phyloP scores from a whole-genome alignment of 2,888 invertebrate species.

The Harpagoxenus sublaevis region DNA sequence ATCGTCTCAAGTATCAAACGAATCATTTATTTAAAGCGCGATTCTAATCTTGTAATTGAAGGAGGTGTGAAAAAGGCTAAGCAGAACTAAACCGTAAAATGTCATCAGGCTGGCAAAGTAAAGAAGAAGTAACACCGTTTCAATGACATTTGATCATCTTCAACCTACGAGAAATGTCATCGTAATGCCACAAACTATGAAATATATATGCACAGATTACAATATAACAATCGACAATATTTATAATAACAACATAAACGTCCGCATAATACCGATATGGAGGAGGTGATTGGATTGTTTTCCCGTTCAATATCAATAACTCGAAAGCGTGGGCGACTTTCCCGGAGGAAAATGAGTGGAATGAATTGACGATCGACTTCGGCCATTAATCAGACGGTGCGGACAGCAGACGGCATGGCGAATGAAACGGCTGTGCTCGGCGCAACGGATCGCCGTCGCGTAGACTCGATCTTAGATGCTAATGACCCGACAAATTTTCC shows the following conservation, averaged over 20 bases:
- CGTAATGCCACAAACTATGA: slow-evolving; percentile 12
- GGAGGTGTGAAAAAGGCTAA: background rate
- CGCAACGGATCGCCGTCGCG: slow-evolving; percentile 51
- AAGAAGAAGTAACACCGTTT: background rate
- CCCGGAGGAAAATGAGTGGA: background rate
- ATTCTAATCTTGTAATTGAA: slow-evolving; percentile 28
- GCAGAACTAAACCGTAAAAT: slow-evolving; percentile 23
- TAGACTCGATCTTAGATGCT: slow-evolving; percentile 59
- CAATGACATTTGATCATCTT: slow-evolving; percentile 24
- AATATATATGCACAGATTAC: background rate
- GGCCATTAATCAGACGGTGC: slow-evolving; percentile 65
- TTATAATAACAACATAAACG: background rate
- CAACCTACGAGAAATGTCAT: slow-evolving; percentile 34
- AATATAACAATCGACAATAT: slow-evolving; percentile 1
- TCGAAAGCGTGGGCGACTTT: background rate
- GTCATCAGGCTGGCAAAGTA: slow-evolving; percentile 24
- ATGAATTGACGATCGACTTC: slow-evolving; percentile 32
- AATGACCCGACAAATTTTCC: slow-evolving; percentile 75
- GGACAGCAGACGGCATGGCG: slow-evolving; percentile 63
- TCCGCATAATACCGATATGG: background rate
- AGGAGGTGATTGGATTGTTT: slow-evolving; percentile 29
- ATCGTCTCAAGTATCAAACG: slow-evolving; percentile 1
- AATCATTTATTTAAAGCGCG: slow-evolving; percentile 29
- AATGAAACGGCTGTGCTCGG: slow-evolving; percentile 51
- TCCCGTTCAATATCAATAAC: slow-evolving; percentile 15